Evolutionary conservation across 2,113 vertebrate species (phyloP).

Genomic region (Ochotona princeps): DNA sequence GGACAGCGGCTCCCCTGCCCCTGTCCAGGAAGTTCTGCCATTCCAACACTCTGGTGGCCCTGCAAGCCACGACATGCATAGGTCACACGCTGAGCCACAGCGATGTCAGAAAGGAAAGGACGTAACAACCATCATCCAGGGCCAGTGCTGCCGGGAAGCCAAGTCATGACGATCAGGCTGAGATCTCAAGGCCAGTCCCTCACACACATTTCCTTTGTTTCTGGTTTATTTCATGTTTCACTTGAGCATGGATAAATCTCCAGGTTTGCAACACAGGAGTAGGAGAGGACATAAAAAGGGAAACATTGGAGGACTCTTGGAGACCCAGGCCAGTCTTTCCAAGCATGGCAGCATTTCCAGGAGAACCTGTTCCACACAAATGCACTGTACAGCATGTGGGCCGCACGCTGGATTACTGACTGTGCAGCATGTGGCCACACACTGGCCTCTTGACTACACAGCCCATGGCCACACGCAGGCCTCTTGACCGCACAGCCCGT

Average conservation of each 20-base stretch:
- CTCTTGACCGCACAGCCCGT: no score
- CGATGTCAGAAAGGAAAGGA: background rate
- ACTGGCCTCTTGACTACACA: no score
- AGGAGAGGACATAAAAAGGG: background rate
- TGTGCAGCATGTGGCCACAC: no score
- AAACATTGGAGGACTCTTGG: no score
- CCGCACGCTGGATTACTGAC: no score
- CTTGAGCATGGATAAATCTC: background rate
- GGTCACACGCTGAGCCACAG: background rate
- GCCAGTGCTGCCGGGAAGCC: background rate
- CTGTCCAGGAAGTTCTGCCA: background rate
- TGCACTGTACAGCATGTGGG: no score
- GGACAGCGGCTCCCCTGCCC: accelerated
- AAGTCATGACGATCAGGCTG: accelerated
- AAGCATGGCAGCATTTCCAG: no score
- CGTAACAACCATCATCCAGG: background rate
- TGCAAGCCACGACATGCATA: no score
- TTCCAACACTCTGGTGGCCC: no score
- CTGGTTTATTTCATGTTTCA: background rate
- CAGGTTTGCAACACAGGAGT: accelerated
- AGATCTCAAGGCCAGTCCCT: background rate
- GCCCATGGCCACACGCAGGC: no score
- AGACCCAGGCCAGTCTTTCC: accelerated
- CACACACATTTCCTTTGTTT: no score
- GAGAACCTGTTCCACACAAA: accelerated